Base-by-base conservation (phyloP, 2,888 invertebrate species). In the Tubulanus polymorphus region DNA sequence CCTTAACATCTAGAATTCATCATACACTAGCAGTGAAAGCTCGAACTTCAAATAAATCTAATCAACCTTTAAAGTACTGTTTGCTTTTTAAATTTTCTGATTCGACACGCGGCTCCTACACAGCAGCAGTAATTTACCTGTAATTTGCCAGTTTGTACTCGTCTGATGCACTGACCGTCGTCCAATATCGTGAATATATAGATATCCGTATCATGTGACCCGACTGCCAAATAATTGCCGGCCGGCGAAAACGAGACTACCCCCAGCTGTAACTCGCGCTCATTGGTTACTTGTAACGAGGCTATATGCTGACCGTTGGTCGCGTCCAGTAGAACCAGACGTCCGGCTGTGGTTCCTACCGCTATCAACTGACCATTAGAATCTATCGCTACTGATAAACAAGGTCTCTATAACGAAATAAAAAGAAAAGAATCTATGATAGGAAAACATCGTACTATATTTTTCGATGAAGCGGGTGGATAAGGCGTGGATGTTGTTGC, bases 291-390 rank as follows among this genome's bases (percentile, higher is more conserved):
- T 70, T 92, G 82, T 5, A 93, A 82, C 0, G 93, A 91, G 15
- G 91, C 86, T 25, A 91, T 88, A 32, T 90, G 88, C 0, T 88
- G 86, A 0, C 93, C 93, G 51, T 88, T 89, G 70, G 91, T 90
- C 0, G 91, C 88, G 72, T 91, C 91, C 48, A 93, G 83, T 37
- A 93, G 88, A 46, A 91, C 84, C 54, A 94, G 82, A 75, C 92
- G 90, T 0, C 94, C 93, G 72, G 92, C 91, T 20, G 89, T 88
- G 68, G 92, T 92, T 53, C 93, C 94, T 1, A 90, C 90, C 6
- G 91, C 91, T 48, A 93, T 80, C 3, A 91, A 89, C 0, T 89
- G 88, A 25, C 93, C 93, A 64, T 89, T 88, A 0, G 92, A 89
- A 81, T 93, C 92, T 81, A 92, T 91, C 25, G 88, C 87, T 60